These are phyloP conservation scores for Oxystoma pomonae DNA, from an alignment of 2,888 invertebrate genomes.

Conservation along the genomic window DNA sequence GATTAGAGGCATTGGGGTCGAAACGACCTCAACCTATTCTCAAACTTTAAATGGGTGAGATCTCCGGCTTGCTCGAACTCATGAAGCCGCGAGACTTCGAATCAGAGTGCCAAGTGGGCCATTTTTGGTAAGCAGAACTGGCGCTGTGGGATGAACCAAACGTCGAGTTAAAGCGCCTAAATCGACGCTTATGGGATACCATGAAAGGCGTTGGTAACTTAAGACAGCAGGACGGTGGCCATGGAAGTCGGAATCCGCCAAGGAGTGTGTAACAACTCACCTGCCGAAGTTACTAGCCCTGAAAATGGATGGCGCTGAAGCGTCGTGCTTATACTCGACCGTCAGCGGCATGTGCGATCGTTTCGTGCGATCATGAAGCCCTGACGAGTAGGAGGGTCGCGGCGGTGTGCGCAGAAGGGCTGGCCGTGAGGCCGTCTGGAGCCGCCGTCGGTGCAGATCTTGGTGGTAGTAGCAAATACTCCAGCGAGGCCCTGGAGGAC, in stretches of 20 bases:
- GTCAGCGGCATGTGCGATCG: constrained; percentile 38
- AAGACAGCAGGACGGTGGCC: constrained; percentile 67
- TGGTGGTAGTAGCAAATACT: constrained; percentile 54
- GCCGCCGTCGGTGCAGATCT: constrained; percentile 58
- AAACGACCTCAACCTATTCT: constrained; percentile 71
- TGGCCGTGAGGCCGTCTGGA: constrained; percentile 54
- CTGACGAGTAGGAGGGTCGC: constrained; percentile 59
- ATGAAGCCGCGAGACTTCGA: constrained; percentile 22
- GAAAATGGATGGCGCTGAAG: constrained; percentile 63
- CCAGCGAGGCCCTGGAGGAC: constrained; percentile 18
- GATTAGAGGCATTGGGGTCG: constrained; percentile 67
- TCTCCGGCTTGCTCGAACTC: constrained; percentile 53
- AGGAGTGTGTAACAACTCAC: constrained; percentile 54
- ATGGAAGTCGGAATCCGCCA: constrained; percentile 71
- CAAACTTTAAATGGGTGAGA: constrained; percentile 75
- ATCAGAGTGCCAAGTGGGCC: constrained; percentile 61
- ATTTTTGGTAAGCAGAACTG: constrained; percentile 77
- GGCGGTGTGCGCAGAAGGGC: constrained; percentile 58
- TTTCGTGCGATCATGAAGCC: constrained; percentile 48
- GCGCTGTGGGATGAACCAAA: constrained; percentile 76
- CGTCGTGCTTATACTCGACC: constrained; percentile 52
- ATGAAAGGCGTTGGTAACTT: constrained; percentile 56
- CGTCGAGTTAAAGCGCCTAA: constrained; percentile 63
- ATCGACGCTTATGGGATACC: constrained; percentile 58
- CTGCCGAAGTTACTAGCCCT: constrained; percentile 60